These are phyloP conservation scores for Cheilosia pagana DNA, from an alignment of 2,888 invertebrate species.

Conservation along the genomic window DNA sequence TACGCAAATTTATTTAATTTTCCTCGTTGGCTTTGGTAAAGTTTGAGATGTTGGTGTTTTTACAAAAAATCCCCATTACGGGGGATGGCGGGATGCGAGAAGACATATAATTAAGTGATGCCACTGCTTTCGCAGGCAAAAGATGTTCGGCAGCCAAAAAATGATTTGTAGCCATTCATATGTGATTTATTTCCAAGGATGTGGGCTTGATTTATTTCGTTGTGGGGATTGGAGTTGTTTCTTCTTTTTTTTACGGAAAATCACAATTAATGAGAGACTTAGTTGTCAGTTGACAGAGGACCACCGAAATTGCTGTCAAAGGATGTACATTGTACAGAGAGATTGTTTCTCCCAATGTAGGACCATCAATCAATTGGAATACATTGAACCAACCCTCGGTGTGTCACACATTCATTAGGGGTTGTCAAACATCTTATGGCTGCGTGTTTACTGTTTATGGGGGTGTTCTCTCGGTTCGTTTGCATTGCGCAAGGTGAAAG, in stretches of 20 bases:
- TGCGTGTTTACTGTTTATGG: constrained; percentile 23
- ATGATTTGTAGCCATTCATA: constrained; percentile 28
- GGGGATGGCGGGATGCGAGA: neutral
- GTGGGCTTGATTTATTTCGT: constrained; percentile 29
- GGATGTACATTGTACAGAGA: neutral
- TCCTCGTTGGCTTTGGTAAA: constrained; percentile 3
- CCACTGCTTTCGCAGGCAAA: neutral
- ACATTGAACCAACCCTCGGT: constrained; percentile 36
- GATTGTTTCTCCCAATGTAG: neutral
- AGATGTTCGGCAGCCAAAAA: constrained; percentile 19
- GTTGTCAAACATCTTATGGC: constrained; percentile 56
- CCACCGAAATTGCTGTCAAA: constrained; percentile 60
- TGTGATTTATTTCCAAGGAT: constrained; percentile 44
- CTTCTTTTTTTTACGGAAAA: constrained; percentile 32
- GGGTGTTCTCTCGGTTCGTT: constrained; percentile 40
- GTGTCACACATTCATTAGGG: constrained; percentile 56
- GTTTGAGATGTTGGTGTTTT: neutral
- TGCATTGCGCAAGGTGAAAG: constrained; percentile 71
- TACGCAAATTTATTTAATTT: constrained; percentile 69
- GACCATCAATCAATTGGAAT: constrained; percentile 64
- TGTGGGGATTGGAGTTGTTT: neutral
- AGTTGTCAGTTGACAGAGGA: constrained; percentile 39
- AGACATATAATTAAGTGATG: constrained; percentile 41
- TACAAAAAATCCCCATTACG: no score
- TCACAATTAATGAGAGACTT: constrained; percentile 48